Conservation (phyloP, 2,888 invertebrate species). For the Saturnia japonica region DNA sequence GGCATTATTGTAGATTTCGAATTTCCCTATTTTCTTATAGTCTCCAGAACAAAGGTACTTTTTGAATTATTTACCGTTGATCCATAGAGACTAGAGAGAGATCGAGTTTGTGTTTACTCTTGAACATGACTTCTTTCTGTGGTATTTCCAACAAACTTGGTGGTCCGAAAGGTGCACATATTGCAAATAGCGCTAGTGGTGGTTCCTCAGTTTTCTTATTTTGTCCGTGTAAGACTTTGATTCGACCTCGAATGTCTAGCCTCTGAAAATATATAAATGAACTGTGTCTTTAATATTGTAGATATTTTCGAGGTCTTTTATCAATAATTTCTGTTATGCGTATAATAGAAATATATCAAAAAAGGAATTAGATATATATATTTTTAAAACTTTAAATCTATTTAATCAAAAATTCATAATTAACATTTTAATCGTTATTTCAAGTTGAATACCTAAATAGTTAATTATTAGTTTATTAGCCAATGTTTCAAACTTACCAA, state of each 20-base stretch:
- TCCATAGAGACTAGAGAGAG: constrained; percentile 98
- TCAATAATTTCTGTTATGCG: not conserved
- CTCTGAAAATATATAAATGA: constrained; percentile 83
- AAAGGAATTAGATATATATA: not conserved
- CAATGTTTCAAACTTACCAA: constrained; percentile 84
- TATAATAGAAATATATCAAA: not conserved
- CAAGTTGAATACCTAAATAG: not conserved
- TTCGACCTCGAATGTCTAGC: constrained; percentile 97
- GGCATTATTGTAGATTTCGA: too few relatives aligned
- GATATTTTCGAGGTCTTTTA: not conserved
- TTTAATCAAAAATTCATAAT: not conserved
- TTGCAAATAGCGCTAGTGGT: constrained; percentile 96
- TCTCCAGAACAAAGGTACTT: not conserved
- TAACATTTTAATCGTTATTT: not conserved
- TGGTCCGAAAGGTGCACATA: constrained; percentile 99
- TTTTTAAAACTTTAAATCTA: not conserved
- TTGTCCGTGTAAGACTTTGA: constrained; percentile 98
- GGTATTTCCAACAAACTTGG: constrained; percentile 98
- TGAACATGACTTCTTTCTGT: constrained; percentile 99
- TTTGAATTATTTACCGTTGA: constrained; percentile 85
- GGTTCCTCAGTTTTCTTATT: constrained; percentile 97
- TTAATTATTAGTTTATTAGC: not conserved
- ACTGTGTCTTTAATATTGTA: not conserved
- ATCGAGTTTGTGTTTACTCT: constrained; percentile 99
- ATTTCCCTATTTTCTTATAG: not conserved